phyloP scores from a whole-genome alignment of 35 echinoderm and acorn worm species.

The Heliocidaris tuberculata region DNA sequence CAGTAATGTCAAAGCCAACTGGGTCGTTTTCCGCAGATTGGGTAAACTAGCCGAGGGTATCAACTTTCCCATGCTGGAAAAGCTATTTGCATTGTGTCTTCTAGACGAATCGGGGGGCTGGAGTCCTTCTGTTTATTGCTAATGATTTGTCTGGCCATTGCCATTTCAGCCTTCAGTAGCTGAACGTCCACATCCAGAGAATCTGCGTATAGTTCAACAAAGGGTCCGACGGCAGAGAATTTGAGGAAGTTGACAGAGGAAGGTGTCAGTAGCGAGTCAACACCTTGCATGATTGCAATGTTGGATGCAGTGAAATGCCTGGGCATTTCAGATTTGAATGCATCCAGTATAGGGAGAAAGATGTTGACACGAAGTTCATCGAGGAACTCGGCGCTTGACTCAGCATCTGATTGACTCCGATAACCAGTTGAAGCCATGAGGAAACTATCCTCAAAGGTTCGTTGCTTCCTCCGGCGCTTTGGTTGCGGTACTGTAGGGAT shows the following conservation, averaged over 20 bases:
- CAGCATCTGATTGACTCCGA: no score
- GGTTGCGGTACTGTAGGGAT: slow-evolving; percentile 30
- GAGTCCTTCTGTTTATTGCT: slow-evolving; percentile 33
- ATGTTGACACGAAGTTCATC: slow-evolving; percentile 45
- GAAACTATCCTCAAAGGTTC: no score
- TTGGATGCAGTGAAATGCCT: slow-evolving; percentile 27
- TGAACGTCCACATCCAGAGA: slow-evolving; percentile 42
- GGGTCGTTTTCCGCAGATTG: slow-evolving; percentile 47
- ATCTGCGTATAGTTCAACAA: slow-evolving; percentile 46
- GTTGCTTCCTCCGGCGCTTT: slow-evolving; percentile 43
- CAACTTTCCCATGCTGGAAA: slow-evolving; percentile 45
- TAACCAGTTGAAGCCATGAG: no score
- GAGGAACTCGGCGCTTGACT: slow-evolving; percentile 27
- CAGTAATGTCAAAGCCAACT: slow-evolving; percentile 51
- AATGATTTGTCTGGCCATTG: slow-evolving; percentile 50
- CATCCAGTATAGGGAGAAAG: slow-evolving; percentile 50
- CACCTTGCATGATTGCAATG: slow-evolving; percentile 40
- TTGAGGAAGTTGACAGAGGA: slow-evolving; percentile 26
- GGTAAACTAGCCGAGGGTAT: slow-evolving; percentile 46
- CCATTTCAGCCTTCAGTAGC: slow-evolving; percentile 44
- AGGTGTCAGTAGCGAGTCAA: slow-evolving; percentile 31
- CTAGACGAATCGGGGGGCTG: neutral
- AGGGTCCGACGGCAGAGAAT: slow-evolving; percentile 31
- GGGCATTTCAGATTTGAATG: slow-evolving; percentile 42
- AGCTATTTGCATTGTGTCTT: slow-evolving; percentile 4